phyloP scores from a whole-genome alignment of 1,140 invertebrate species.

The Xylocopa sonorina region DNA sequence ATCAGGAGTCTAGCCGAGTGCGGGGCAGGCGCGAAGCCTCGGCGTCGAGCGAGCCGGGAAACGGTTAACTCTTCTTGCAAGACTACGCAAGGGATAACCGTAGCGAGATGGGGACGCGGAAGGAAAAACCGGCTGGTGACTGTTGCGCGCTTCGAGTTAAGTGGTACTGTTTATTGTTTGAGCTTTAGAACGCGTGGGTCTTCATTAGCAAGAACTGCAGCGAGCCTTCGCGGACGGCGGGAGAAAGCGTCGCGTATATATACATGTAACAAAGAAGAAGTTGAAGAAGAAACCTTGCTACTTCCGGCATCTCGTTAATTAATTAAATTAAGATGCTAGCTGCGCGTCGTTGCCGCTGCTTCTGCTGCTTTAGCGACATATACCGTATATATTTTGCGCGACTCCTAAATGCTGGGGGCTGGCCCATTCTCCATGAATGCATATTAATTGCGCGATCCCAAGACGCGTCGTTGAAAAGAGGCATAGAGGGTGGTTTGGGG shows the following conservation, averaged over 20 bases:
- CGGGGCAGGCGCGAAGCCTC: background rate
- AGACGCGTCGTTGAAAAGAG: background rate
- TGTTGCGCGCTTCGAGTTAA: conserved; percentile 55
- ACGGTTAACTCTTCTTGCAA: background rate
- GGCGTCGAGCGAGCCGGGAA: background rate
- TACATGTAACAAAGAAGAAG: conserved; percentile 58
- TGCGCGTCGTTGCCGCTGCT: too few species aligned
- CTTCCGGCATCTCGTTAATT: conserved; percentile 65
- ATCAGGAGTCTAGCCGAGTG: conserved; percentile 1
- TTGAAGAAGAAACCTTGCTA: conserved; percentile 54
- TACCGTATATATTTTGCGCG: background rate
- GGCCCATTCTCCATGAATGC: background rate
- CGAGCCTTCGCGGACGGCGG: conserved; percentile 15
- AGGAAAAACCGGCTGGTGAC: background rate
- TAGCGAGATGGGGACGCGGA: background rate
- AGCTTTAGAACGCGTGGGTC: conserved; percentile 54
- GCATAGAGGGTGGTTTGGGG: background rate
- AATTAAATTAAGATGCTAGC: conserved; percentile 65
- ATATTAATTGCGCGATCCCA: conserved; percentile 21
- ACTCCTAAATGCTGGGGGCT: background rate
- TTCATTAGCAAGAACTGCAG: conserved; percentile 67
- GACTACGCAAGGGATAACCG: conserved; percentile 3
- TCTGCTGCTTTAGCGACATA: background rate
- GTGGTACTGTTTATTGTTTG: conserved; percentile 65
- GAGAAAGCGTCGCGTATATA: conserved; percentile 12